phyloP scores from a whole-genome alignment of 1,140 invertebrate species.

The Vanessa tameamea region DNA sequence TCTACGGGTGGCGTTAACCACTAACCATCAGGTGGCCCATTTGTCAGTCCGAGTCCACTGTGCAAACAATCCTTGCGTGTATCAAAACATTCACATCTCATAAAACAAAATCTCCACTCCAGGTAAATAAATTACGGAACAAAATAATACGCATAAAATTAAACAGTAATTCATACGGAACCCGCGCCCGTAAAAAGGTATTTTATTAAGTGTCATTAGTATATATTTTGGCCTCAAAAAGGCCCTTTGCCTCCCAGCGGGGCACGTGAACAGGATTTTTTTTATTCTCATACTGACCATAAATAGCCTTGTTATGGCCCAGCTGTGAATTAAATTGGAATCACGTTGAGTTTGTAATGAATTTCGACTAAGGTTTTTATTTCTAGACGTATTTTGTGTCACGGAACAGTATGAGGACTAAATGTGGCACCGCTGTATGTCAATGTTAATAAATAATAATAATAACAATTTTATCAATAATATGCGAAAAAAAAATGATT shows the following conservation, averaged over 20 bases:
- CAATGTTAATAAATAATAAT: background rate
- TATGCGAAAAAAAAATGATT: too few relatives aligned
- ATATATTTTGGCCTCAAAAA: constrained; percentile 61
- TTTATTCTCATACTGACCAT: constrained; percentile 50
- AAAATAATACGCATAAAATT: constrained; percentile 14
- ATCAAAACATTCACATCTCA: too few relatives aligned
- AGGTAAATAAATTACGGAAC: background rate
- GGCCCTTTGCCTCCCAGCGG: constrained; percentile 53
- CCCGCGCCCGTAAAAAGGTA: constrained; percentile 36
- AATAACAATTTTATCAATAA: too few relatives aligned
- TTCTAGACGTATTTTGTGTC: constrained; percentile 39
- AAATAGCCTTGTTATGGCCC: constrained; percentile 43
- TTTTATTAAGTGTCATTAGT: constrained; percentile 75
- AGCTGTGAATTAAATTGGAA: constrained; percentile 74
- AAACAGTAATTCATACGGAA: constrained; percentile 20
- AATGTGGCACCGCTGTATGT: background rate
- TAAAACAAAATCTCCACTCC: background rate
- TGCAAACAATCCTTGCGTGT: too few relatives aligned
- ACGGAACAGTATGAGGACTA: background rate
- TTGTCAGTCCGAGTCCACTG: too few relatives aligned
- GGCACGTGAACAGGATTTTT: constrained; percentile 48
- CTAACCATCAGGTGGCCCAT: too few relatives aligned
- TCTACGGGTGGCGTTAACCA: too few relatives aligned
- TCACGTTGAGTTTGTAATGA: constrained; percentile 67
- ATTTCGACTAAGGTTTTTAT: constrained; percentile 59